Evolutionary conservation across 1,140 invertebrate species (phyloP), one percentile per base, ranked within the genome.

Genomic region (Nasonia giraulti): DNA sequence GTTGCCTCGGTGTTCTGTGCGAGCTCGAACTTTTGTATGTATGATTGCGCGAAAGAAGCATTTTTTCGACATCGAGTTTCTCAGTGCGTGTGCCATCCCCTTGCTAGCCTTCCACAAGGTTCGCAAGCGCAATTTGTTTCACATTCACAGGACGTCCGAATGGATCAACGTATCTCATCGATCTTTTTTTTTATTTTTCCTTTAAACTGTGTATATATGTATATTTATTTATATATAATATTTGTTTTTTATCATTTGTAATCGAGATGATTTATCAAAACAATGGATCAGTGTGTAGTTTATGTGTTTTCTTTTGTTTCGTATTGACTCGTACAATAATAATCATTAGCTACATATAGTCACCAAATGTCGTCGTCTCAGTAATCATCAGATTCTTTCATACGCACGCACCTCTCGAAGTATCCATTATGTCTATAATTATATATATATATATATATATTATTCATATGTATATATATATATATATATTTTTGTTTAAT

Each of bases 61-160:
- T 86, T 47, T 85, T 71, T 33, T 71, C 12, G 31, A 27, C 27
- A 71, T 71, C 31, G 47, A 62, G 27, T 74, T 50, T 82, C 69
- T 78, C 55, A n/a, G 5, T 5, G 6, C 55, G n/a, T 62, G 55
- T 79, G 75, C 73, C 27, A 71, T 33, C 68, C 31, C 33, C 31
- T 37, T 82, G 17, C 6, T n/a, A 50, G 11, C 47, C 17, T 33
- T 14, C 17, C 23, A 37, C 37, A 14, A 71, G 27, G 0, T 71
- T 14, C 31, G 75, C 37, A 68, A 78, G 20, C n/a, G 27, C 20
- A 76, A 83, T 68, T 76, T 55, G 33, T 40, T 84, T 47, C 76
- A 83, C 71, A 77, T 87, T 87, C 87, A 88, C 90, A 91, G 89
- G 88, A 91, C 90, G 88, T 92, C 91, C 91, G 91, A 92, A 92